phyloP scores from a whole-genome alignment of 1,140 invertebrate genomes.

The Brachionus asplanchnoidis region DNA sequence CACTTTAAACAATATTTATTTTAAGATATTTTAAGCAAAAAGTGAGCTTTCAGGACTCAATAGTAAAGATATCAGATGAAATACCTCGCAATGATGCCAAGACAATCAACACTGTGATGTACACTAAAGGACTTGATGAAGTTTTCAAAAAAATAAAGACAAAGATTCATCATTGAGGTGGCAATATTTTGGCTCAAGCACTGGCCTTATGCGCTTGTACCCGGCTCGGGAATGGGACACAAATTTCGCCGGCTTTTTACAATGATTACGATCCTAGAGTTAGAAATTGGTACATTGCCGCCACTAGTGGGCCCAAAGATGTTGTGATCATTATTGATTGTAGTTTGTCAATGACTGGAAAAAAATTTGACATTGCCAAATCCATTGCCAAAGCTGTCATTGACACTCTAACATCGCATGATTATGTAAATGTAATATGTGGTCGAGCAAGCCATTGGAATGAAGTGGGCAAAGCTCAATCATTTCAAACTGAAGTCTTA shows the following conservation, averaged over 20 bases:
- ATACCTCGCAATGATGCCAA: conserved; percentile 53
- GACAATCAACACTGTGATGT: conserved; percentile 53
- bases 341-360: conserved; percentile 54
- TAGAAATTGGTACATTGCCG: conserved; percentile 58
- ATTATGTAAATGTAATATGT: conserved; percentile 58
- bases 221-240: conserved; percentile 59
- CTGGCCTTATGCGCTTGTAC: conserved; percentile 55
- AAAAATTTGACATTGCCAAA: conserved; percentile 58
- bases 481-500: conserved; percentile 52
- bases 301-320: conserved; percentile 59
- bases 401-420: conserved; percentile 57
- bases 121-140: conserved; percentile 51
- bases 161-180: conserved; percentile 52
- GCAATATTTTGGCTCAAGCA: conserved; percentile 58
- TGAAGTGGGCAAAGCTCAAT: conserved; percentile 52
- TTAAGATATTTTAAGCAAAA: conserved; percentile 54
- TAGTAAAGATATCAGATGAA: conserved; percentile 58
- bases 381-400: conserved; percentile 58
- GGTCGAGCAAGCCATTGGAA: conserved; percentile 58
- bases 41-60: conserved; percentile 52
- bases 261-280: conserved; percentile 58
- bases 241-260: conserved; percentile 59
- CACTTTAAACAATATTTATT: neutral
- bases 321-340: conserved; percentile 58
- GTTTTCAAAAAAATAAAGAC: conserved; percentile 51